These are phyloP conservation scores for Danio rerio DNA, from an alignment of 2,113 vertebrate genomes.

Conservation along the genomic window DNA sequence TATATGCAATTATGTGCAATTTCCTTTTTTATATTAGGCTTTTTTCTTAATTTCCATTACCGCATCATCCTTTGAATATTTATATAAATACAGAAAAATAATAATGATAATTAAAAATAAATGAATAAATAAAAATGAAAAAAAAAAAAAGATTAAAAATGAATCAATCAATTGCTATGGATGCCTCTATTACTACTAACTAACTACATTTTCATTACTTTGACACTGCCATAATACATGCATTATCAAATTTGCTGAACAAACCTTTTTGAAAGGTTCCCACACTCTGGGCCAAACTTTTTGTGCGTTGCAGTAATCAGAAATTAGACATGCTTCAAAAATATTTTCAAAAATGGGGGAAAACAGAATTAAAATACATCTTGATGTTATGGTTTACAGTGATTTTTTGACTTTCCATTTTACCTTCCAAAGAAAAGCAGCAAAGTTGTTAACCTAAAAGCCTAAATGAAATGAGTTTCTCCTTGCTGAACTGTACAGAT, in stretches of 20 bases:
- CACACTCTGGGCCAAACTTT: neutral
- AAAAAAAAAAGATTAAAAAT: too few relatives aligned
- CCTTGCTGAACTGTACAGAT: too few relatives aligned
- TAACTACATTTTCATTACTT: too few relatives aligned
- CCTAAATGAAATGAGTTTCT: neutral
- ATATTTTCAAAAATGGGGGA: neutral
- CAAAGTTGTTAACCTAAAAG: neutral
- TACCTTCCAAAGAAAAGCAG: neutral
- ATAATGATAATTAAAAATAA: too few relatives aligned
- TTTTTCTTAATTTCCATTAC: neutral
- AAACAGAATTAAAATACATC: neutral
- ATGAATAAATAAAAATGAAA: too few relatives aligned
- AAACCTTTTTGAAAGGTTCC: neutral
- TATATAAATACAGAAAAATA: too few relatives aligned
- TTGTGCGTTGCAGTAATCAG: neutral
- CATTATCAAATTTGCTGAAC: too few relatives aligned
- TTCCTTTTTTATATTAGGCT: neutral
- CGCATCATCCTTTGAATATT: neutral
- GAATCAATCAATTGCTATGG: too few relatives aligned
- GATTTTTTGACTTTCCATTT: neutral
- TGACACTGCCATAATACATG: too few relatives aligned
- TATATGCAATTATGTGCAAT: neutral
- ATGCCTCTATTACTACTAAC: too few relatives aligned
- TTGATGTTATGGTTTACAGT: neutral
- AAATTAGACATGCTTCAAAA: neutral